phyloP scores from a whole-genome alignment of 92 coral and sea anemone genomes.

The Palythoa caribaeorum region DNA sequence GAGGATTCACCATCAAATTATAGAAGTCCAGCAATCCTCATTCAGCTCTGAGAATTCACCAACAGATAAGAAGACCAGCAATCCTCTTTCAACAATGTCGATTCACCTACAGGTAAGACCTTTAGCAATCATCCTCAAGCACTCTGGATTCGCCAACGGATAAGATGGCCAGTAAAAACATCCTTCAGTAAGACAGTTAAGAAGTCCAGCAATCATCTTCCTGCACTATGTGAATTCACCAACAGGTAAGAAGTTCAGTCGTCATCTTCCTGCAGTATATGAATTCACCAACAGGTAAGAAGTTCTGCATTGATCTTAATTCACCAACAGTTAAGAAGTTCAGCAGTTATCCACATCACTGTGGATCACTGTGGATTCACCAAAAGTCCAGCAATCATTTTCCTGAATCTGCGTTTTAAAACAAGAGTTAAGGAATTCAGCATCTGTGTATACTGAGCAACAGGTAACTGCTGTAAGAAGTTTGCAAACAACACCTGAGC shows the following conservation, averaged over 20 bases:
- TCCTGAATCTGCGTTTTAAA: too few relatives aligned
- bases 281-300: constrained; percentile 86
- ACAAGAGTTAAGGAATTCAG: constrained; percentile 42
- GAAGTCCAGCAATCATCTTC: constrained; percentile 86
- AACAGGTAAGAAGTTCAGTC: constrained; percentile 82
- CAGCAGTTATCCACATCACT: background rate
- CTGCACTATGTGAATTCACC: constrained; percentile 90
- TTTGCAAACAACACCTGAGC: constrained; percentile 85
- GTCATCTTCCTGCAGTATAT: constrained; percentile 86
- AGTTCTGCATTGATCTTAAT: background rate
- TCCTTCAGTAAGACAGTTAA: too few relatives aligned
- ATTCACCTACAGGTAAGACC: background rate
- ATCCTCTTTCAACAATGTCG: background rate
- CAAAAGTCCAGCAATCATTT: constrained; percentile 70
- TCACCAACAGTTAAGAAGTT: background rate
- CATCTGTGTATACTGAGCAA: constrained; percentile 78
- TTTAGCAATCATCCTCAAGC: background rate
- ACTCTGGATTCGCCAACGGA: background rate
- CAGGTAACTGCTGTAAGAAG: constrained; percentile 69
- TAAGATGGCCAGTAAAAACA: too few relatives aligned
- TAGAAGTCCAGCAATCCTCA: constrained; percentile 81
- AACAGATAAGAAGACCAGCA: constrained; percentile 60
- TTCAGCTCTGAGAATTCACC: constrained; percentile 89
- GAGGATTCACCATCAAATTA: constrained; percentile 89
- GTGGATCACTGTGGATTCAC: too few relatives aligned